These are phyloP conservation scores for Xiphophorus birchmanni DNA, from an alignment of 2,797 vertebrate species.

Conservation along the genomic window DNA sequence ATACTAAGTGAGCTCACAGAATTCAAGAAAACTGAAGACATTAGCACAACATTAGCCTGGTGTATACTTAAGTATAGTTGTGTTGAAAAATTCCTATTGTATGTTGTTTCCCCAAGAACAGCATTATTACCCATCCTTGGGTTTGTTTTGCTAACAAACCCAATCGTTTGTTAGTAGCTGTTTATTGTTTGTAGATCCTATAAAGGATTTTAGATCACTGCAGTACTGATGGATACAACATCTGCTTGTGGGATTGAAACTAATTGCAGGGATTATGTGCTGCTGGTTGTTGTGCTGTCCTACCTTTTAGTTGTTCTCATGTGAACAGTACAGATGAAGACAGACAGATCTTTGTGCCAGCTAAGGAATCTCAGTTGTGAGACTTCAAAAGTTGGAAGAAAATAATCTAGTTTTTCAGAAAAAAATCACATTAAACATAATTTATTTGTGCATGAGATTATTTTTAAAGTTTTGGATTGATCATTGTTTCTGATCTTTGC, in stretches of 20 bases:
- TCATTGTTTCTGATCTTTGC: background rate
- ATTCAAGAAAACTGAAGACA: too few species aligned
- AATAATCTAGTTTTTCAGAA: slow-evolving; percentile 14
- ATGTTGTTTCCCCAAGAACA: slow-evolving; percentile 30
- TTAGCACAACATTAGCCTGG: slow-evolving; percentile 3
- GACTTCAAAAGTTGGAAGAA: slow-evolving; percentile 1
- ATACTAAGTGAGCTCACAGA: too few species aligned
- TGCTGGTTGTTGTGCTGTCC: background rate
- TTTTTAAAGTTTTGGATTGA: slow-evolving; percentile 9
- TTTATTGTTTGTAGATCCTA: slow-evolving; percentile 8
- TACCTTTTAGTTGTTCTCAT: slow-evolving; percentile 49
- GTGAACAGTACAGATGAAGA: slow-evolving; percentile 38
- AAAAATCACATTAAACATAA: slow-evolving; percentile 5
- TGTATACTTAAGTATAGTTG: slow-evolving; percentile 18
- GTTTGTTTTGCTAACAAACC: too few species aligned
- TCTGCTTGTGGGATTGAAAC: slow-evolving; percentile 20
- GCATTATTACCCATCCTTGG: slow-evolving; percentile 12
- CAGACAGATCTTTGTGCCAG: slow-evolving; percentile 33
- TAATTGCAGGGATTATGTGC: slow-evolving; percentile 23
- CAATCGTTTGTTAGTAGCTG: background rate
- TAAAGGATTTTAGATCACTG: slow-evolving; percentile 27
- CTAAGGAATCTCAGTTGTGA: slow-evolving; percentile 18
- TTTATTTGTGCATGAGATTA: background rate
- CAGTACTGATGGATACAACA: slow-evolving; percentile 16
- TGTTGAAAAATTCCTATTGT: background rate